These are phyloP conservation scores for Paracentrotus lividus DNA, from an alignment of 53 echinoderm and acorn worm species.

Conservation along the genomic window DNA sequence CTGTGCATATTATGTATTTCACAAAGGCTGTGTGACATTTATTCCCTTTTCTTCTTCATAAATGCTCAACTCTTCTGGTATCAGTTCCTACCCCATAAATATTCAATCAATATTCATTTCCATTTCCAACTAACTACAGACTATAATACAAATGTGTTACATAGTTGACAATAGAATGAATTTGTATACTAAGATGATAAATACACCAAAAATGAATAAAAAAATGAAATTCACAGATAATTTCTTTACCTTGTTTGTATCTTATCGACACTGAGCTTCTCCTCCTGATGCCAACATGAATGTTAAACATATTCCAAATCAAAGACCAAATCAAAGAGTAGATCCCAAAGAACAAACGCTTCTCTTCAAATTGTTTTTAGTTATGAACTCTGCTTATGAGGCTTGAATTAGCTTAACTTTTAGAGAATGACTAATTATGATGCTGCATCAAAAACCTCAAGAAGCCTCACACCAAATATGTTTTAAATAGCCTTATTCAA, in stretches of 20 bases:
- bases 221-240: background rate
- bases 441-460: slow-evolving; percentile 17
- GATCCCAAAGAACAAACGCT: background rate
- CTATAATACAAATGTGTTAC: no score
- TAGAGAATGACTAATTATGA: slow-evolving; percentile 32
- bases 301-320: slow-evolving; percentile 21
- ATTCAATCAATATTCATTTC: no score
- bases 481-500: background rate
- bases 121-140: no score
- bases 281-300: background rate
- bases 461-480: background rate
- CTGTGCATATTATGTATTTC: background rate
- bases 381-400: background rate
- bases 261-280: background rate
- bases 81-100: background rate
- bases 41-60: background rate
- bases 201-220: background rate
- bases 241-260: slow-evolving; percentile 4
- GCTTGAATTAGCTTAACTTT: background rate
- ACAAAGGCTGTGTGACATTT: background rate
- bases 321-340: no score
- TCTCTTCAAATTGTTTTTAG: background rate
- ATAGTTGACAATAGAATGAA: no score
- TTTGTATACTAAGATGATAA: background rate
- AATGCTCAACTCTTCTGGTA: background rate